Evolutionary conservation across 2,888 invertebrate genomes (phyloP).

Genomic region (Hanleya hanleyi): DNA sequence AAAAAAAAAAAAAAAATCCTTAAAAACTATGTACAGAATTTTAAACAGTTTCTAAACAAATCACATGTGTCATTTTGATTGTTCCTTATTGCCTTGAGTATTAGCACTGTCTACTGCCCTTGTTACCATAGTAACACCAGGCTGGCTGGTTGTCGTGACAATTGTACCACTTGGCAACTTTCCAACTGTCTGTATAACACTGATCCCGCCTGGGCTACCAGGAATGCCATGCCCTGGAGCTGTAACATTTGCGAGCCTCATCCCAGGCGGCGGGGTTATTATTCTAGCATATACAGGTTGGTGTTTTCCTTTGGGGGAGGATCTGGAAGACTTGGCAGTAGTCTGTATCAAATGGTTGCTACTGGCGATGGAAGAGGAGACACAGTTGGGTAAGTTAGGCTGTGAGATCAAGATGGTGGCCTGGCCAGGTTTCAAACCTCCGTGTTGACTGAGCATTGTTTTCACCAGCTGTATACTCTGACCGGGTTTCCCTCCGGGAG

Average conservation of each 20-base stretch:
- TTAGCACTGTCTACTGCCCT: no score
- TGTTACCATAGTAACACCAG: not conserved
- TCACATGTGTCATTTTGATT: no score
- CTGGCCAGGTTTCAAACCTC: slow-evolving; percentile 66
- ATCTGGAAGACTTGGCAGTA: slow-evolving; percentile 43
- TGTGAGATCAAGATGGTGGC: slow-evolving; percentile 69
- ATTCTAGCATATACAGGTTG: slow-evolving; percentile 69
- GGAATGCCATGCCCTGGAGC: slow-evolving; percentile 11
- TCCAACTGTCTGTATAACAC: not conserved
- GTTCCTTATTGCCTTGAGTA: no score
- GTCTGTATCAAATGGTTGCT: slow-evolving; percentile 54
- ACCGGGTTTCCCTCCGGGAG: slow-evolving; percentile 51
- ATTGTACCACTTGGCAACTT: not conserved
- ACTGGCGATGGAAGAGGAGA: slow-evolving; percentile 33
- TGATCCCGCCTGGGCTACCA: not conserved
- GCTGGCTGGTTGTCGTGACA: not conserved
- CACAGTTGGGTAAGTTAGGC: slow-evolving; percentile 55
- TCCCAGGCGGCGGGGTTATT: slow-evolving; percentile 65
- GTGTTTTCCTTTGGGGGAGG: slow-evolving; percentile 56
- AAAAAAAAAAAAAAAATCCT: no score
- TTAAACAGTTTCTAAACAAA: no score
- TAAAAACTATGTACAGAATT: no score
- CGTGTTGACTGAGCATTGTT: slow-evolving; percentile 68
- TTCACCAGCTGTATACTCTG: slow-evolving; percentile 68
- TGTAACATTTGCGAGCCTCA: slow-evolving; percentile 53